A percentile compares a stretch with the other conserved stretches of the same genome.
Conservation (phyloP, 2,888 invertebrate genomes). For the Coelopa pilipes region DNA sequence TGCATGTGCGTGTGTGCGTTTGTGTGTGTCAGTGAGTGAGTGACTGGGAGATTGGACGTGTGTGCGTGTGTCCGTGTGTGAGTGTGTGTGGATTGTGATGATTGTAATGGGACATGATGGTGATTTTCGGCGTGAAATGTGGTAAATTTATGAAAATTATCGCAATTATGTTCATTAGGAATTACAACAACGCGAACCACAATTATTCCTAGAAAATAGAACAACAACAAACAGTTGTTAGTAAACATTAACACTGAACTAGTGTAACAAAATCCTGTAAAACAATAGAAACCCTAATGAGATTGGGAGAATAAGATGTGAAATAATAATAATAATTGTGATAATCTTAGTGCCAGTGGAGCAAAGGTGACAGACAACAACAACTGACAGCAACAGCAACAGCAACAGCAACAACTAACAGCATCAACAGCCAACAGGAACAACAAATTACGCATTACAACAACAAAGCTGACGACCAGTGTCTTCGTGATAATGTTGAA, state of each 20-base stretch:
- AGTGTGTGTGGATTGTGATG: background rate
- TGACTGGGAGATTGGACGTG: background rate
- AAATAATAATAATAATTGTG: slow-evolving; percentile 18
- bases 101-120: slow-evolving; percentile 32
- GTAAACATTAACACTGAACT: no score
- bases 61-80: background rate
- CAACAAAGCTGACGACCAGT: no score
- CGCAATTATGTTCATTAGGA: slow-evolving; percentile 30
- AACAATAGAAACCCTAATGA: background rate
- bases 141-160: slow-evolving; percentile 31
- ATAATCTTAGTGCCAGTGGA: no score
- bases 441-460: no score
- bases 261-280: no score
- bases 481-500: background rate
- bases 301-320: slow-evolving; percentile 22
- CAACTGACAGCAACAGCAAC: no score
- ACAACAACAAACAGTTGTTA: no score
- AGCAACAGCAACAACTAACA: no score
- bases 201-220: no score
- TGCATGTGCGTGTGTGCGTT: background rate
- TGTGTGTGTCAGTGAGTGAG: background rate
- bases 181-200: slow-evolving; percentile 28
- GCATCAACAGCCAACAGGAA: no score
- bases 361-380: no score
- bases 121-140: slow-evolving; percentile 31